phyloP scores from a whole-genome alignment of 1,140 invertebrate species.

The Listronotus oregonensis region DNA sequence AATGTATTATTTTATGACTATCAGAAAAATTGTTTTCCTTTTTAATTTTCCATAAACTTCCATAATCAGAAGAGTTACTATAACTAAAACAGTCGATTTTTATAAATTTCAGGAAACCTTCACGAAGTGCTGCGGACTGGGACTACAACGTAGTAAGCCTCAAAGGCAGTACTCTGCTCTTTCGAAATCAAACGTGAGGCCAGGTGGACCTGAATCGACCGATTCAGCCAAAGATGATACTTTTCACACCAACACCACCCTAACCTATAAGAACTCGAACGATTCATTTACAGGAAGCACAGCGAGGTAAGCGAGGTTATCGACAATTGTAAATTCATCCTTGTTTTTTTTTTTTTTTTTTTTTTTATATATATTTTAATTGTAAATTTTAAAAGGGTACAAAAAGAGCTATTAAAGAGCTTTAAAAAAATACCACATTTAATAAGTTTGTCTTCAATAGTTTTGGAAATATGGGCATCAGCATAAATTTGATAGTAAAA shows the following conservation, averaged over 20 bases:
- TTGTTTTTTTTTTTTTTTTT: no score
- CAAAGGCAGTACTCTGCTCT: conserved; percentile 46
- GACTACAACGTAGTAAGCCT: conserved; percentile 36
- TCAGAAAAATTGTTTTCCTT: no score
- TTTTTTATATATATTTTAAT: no score
- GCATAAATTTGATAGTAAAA: no score
- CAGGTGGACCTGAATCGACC: conserved; percentile 35
- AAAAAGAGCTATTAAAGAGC: no score
- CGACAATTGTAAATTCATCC: no score
- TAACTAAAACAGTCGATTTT: conserved; percentile 29
- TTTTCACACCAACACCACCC: conserved; percentile 46
- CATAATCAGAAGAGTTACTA: conserved; percentile 25
- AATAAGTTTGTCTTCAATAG: no score
- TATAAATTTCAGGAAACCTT: conserved; percentile 46
- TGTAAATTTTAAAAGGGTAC: no score
- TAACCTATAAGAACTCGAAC: conserved; percentile 46
- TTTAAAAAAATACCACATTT: no score
- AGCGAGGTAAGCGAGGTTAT: conserved; percentile 16
- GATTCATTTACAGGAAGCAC: conserved; percentile 27
- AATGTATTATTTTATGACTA: no score
- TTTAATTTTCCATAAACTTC: no score
- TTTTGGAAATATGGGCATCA: no score
- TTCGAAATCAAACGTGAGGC: conserved; percentile 35
- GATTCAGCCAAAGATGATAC: conserved; percentile 45
- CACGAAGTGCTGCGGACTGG: conserved; percentile 40